These are phyloP conservation scores for Pycnonotus jocosus DNA, from an alignment of 2,113 vertebrate genomes.

Conservation along the genomic window DNA sequence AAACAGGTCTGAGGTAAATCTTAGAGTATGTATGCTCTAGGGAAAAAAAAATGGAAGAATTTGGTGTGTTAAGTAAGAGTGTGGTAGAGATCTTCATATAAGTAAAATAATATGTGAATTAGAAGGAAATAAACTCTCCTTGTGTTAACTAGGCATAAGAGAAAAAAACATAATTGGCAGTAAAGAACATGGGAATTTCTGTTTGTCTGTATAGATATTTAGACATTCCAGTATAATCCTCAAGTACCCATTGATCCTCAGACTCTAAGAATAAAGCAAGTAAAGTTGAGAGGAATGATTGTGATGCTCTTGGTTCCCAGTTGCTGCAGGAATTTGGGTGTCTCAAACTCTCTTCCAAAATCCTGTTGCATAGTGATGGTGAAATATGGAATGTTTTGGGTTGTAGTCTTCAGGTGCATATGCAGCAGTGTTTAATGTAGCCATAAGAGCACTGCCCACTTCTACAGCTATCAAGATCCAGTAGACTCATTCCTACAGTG, in stretches of 20 bases:
- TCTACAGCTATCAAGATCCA: not conserved
- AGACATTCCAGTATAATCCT: not conserved
- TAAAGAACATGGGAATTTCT: not conserved
- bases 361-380: not conserved
- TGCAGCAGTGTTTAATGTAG: not conserved
- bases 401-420: not conserved
- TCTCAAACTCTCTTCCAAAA: not conserved
- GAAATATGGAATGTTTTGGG: not conserved
- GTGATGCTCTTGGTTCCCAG: not conserved
- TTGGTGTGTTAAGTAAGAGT: accelerated
- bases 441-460: not conserved
- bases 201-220: not conserved
- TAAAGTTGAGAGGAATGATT: not conserved
- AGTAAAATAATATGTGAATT: not conserved
- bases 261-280: not conserved
- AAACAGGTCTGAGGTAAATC: not conserved
- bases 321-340: not conserved
- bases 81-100: not conserved
- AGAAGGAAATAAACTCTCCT: not conserved
- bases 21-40: not conserved
- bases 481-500: not conserved
- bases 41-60: not conserved
- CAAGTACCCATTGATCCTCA: not conserved
- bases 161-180: not conserved
- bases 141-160: not conserved